These are phyloP conservation scores for Phrynocephalus forsythii DNA, from an alignment of 2,797 vertebrate species.

Conservation along the genomic window DNA sequence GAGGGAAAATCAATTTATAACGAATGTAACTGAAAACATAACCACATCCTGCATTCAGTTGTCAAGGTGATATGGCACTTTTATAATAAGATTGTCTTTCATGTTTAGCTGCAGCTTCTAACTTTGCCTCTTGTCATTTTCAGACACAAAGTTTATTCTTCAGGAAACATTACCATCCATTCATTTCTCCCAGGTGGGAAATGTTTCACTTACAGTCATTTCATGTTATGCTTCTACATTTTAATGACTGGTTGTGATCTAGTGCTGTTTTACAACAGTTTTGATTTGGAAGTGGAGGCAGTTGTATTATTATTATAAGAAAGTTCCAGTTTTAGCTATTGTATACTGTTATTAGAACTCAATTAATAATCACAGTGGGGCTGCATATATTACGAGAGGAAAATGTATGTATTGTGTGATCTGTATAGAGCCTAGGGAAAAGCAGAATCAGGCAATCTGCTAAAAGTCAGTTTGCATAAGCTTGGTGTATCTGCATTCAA, in stretches of 20 bases:
- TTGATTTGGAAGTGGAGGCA: slow-evolving; percentile 1
- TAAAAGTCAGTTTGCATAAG: too few species aligned
- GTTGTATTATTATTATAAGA: neutral
- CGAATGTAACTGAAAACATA: slow-evolving; percentile 51
- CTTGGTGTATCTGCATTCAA: too few species aligned
- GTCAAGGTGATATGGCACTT: slow-evolving; percentile 47
- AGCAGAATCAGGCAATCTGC: neutral
- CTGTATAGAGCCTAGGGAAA: neutral
- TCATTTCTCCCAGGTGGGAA: slow-evolving; percentile 1
- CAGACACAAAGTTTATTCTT: slow-evolving; percentile 23
- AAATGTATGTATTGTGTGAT: neutral
- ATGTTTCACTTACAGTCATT: neutral
- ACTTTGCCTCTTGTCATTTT: slow-evolving; percentile 54
- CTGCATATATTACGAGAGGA: neutral
- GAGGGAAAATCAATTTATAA: slow-evolving; percentile 16
- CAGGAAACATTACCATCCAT: slow-evolving; percentile 49
- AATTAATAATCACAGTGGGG: neutral
- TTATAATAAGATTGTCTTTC: slow-evolving; percentile 49
- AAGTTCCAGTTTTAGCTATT: neutral
- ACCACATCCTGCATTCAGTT: slow-evolving; percentile 46
- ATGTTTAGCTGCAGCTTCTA: slow-evolving; percentile 50
- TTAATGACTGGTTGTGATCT: neutral
- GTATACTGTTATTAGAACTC: neutral
- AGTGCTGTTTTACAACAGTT: neutral
- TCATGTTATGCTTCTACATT: neutral